Percentiles rank a stretch among this genome's conserved stretches.
Evolutionary conservation across 2,888 invertebrate genomes (phyloP).

Genomic region (Gerosis bhagava): DNA sequence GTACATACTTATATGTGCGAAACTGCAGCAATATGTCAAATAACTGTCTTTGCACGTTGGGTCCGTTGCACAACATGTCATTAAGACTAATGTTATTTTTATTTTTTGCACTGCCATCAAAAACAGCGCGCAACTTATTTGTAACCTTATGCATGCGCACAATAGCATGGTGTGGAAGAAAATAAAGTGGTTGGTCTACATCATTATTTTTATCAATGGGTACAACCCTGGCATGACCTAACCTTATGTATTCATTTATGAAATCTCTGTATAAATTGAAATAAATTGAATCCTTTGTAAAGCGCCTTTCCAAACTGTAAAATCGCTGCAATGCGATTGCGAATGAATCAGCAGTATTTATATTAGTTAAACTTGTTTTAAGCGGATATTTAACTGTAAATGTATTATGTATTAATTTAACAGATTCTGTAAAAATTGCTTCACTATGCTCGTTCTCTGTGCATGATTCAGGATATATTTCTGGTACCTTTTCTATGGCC

Average conservation of each 20-base stretch:
- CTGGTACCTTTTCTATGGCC: conserved; percentile 1
- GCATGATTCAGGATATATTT: background rate
- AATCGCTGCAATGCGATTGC: conserved; percentile 1
- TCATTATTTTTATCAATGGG: background rate
- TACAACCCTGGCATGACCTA: conserved; percentile 5
- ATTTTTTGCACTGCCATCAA: conserved; percentile 4
- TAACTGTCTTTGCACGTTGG: conserved; percentile 13
- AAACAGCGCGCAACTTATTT: conserved; percentile 2
- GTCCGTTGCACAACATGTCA: conserved; percentile 26
- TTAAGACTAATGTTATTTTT: conserved; percentile 11
- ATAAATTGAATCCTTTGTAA: background rate
- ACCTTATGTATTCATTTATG: conserved; percentile 1
- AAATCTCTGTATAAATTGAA: background rate
- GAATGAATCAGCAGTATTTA: conserved; percentile 8
- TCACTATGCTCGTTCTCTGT: conserved; percentile 6
- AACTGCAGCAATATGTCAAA: conserved; percentile 16
- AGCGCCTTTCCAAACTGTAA: conserved; percentile 3
- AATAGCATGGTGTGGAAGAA: conserved; percentile 6
- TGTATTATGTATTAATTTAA: conserved; percentile 1
- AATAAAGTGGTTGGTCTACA: conserved; percentile 1
- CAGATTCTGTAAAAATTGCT: background rate
- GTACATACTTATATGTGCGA: conserved; percentile 7
- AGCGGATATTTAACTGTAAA: conserved; percentile 1
- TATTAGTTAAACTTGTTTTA: conserved; percentile 2
- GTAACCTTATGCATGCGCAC: background rate